A percentile compares a stretch with the other conserved stretches of the same genome.
Evolutionary conservation across 2,888 invertebrate genomes (phyloP).

Genomic region (Microchrysa polita): DNA sequence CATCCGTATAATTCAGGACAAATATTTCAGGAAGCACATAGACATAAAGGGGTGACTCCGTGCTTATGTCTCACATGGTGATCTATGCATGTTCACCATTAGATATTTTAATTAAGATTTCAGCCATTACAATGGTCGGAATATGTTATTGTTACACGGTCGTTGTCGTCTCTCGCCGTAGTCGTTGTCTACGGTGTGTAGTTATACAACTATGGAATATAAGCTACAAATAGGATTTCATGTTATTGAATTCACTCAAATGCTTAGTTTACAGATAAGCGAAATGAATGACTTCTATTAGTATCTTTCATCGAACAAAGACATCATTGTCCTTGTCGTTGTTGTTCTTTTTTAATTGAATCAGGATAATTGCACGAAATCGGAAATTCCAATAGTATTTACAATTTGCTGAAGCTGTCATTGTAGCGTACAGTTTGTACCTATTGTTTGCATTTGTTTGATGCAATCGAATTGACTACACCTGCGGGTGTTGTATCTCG

Average conservation of each 20-base stretch:
- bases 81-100: slow-evolving; percentile 16
- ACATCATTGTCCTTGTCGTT: background rate
- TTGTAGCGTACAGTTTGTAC: too few relatives aligned
- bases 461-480: too few relatives aligned
- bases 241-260: slow-evolving; percentile 24
- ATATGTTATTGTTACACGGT: slow-evolving; percentile 14
- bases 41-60: background rate
- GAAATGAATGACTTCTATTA: slow-evolving; percentile 10
- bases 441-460: too few relatives aligned
- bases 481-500: too few relatives aligned
- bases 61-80: slow-evolving; percentile 11
- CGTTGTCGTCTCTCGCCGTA: background rate
- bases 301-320: background rate
- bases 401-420: too few relatives aligned
- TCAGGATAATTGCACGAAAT: too few relatives aligned
- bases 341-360: background rate
- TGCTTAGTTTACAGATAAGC: background rate
- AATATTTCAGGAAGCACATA: slow-evolving; percentile 21
- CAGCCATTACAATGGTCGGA: slow-evolving; percentile 15
- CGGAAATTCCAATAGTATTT: too few relatives aligned
- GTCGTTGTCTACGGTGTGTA: too few relatives aligned
- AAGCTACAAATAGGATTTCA: slow-evolving; percentile 9
- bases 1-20: background rate
- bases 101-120: slow-evolving; percentile 44
- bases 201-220: background rate